These are phyloP conservation scores for Benthosema pterotum DNA, from an alignment of 2,797 vertebrate genomes.

Conservation along the genomic window DNA sequence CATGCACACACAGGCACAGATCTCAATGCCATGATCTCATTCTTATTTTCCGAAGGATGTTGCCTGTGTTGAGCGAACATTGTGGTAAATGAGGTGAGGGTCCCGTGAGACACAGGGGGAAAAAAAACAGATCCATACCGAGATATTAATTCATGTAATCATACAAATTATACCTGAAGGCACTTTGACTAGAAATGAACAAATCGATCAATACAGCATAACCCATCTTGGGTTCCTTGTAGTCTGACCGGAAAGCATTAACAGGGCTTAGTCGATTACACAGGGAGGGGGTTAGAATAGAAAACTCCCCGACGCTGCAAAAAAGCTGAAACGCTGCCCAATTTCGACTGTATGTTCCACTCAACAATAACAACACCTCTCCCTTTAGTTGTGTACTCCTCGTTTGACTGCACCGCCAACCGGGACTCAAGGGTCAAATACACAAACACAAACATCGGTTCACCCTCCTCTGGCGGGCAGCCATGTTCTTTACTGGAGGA, in stretches of 20 bases:
- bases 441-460: conserved; percentile 35
- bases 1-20: conserved; percentile 2
- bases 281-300: background rate
- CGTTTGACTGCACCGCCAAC: too few species aligned
- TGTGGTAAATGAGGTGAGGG: conserved; percentile 16
- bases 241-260: background rate
- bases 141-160: background rate
- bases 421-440: conserved; percentile 44
- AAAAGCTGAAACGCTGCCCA: too few species aligned
- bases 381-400: too few species aligned
- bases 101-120: background rate
- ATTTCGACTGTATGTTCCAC: too few species aligned
- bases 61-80: conserved; percentile 19
- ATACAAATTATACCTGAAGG: background rate
- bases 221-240: background rate
- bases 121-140: background rate
- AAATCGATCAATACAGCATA: background rate
- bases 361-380: too few species aligned
- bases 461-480: conserved; percentile 36
- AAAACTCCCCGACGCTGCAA: background rate
- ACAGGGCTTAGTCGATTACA: background rate
- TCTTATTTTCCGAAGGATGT: conserved; percentile 23
- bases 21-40: conserved; percentile 13
- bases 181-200: background rate
- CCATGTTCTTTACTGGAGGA: conserved; percentile 27